Evolutionary conservation across 2,888 invertebrate species (phyloP), one percentile per base, ranked within the genome.

Genomic region (Danaus chrysippus): DNA sequence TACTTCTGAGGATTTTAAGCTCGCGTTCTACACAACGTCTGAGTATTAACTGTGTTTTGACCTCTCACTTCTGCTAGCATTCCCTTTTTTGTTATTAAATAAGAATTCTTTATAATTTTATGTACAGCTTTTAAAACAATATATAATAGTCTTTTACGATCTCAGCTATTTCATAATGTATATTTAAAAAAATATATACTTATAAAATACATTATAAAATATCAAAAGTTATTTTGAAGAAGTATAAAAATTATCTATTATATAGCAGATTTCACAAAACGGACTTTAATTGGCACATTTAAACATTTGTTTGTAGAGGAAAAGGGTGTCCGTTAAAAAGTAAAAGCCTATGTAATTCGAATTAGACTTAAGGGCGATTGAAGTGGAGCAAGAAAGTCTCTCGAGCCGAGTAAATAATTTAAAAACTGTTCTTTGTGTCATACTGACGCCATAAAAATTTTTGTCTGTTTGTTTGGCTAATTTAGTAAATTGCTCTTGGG

Each of bases 321-420:
- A 49, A 49, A 49, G 49, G 17, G 17, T 49, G 49, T 17, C 49
- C 17, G 49, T 49, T 49, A 17, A 49, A 49, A 49, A 49, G 23
- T 42, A 59, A 42, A 53, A 58, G 54, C 60, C 43, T 62, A 64
- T 64, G 62, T 64, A 60, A 67, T 64, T 64, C 56, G 59, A 57
- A 62, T 57, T 60, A 57, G 55, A 52, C 58, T 65, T 54, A 64
- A 63, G 60, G 66, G 70, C 76, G 73, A 76, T 79, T 75, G 75
- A 74, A 74, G 76, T 73, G 73, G 72, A 71, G 62, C 64, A 64
- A 79, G 78, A 80, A 71, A 73, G 69, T 70, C 69, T 76, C 77
- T 67, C 69, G 81, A 79, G 81, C 75, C 80, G 81, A 81, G 82
- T 84, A 83, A 83, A 85, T 83, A 84, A 84, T 85, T 83, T 76